Conservation (phyloP, 1,140 invertebrate species). For the Diorhabda elongata region DNA sequence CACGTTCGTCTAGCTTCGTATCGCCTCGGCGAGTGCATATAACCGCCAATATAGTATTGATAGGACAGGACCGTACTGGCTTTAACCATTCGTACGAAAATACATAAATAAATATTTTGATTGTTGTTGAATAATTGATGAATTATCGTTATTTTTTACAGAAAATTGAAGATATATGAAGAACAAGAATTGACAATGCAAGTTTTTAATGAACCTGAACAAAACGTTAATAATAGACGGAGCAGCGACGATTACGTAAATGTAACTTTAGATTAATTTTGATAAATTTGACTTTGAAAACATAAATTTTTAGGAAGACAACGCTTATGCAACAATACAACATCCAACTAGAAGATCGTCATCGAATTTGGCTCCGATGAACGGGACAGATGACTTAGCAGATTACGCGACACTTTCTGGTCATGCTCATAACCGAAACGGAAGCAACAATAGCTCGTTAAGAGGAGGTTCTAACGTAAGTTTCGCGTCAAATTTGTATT, state of each 20-base stretch:
- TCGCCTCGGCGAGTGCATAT: no score
- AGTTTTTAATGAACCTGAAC: slow-evolving; percentile 79
- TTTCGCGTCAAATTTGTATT: background rate
- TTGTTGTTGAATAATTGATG: no score
- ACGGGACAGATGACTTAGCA: slow-evolving; percentile 54
- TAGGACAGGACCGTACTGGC: no score
- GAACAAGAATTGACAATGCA: slow-evolving; percentile 92
- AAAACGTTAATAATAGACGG: slow-evolving; percentile 48
- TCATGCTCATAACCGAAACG: slow-evolving; percentile 39
- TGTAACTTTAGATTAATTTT: slow-evolving; percentile 34
- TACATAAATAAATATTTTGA: no score
- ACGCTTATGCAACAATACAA: slow-evolving; percentile 84
- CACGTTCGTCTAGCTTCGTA: no score
- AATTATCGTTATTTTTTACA: slow-evolving; percentile 41
- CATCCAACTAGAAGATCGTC: slow-evolving; percentile 56
- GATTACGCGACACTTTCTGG: slow-evolving; percentile 70
- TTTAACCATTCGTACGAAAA: no score
- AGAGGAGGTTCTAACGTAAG: slow-evolving; percentile 44
- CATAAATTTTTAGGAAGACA: slow-evolving; percentile 54
- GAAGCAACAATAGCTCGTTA: slow-evolving; percentile 46
- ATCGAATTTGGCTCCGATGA: slow-evolving; percentile 45
- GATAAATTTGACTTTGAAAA: background rate
- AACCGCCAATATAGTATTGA: no score
- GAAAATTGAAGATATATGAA: slow-evolving; percentile 84
- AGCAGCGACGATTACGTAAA: slow-evolving; percentile 51